These are phyloP conservation scores for Formica selysi DNA, from an alignment of 1,140 invertebrate genomes.

Conservation along the genomic window DNA sequence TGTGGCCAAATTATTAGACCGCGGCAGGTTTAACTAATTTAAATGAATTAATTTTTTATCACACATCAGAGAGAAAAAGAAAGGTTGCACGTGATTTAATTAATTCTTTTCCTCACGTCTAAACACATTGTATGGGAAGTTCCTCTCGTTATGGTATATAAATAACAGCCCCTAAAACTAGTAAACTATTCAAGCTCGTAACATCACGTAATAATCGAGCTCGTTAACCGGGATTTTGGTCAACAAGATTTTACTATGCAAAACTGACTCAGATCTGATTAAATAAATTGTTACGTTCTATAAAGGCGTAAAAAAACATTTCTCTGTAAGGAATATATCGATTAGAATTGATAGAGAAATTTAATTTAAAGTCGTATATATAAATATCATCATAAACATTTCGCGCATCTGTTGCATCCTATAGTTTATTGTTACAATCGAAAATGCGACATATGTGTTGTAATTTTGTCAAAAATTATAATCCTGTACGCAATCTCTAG, in stretches of 20 bases:
- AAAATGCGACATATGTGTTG: too few species aligned
- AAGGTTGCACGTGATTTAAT: not conserved
- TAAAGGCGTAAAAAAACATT: not conserved
- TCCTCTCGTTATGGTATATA: constrained; percentile 28
- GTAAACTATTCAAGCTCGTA: not conserved
- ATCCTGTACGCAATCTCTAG: not conserved
- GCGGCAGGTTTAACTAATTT: not conserved
- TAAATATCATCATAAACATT: not conserved
- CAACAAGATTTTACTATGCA: not conserved
- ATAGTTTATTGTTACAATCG: too few species aligned
- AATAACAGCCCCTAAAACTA: constrained; percentile 23
- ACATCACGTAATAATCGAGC: constrained; percentile 1
- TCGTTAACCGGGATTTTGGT: constrained; percentile 16
- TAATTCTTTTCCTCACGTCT: not conserved
- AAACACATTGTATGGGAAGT: not conserved
- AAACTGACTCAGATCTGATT: not conserved
- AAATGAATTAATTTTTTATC: constrained; percentile 3
- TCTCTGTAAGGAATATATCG: not conserved
- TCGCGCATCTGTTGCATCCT: not conserved
- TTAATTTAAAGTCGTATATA: not conserved
- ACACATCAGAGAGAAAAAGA: not conserved
- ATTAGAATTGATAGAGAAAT: not conserved
- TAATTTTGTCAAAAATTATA: too few species aligned
- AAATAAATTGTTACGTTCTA: not conserved
- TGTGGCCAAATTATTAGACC: too few species aligned